Base-by-base conservation (phyloP, 2,888 invertebrate species). In the Amorpha juglandis region DNA sequence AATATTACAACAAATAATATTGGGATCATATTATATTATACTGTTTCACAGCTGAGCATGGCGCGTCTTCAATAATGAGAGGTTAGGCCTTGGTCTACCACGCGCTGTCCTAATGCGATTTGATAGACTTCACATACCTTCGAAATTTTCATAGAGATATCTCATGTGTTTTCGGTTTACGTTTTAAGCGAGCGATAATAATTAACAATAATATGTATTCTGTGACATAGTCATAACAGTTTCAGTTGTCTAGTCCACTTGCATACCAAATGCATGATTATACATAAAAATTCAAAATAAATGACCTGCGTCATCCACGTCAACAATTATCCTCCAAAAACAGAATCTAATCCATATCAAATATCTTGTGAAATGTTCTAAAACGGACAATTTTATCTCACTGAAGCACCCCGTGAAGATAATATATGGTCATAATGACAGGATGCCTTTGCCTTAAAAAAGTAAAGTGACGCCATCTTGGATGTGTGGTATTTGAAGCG, bases 371-470 rank as follows among this genome's bases (percentile, higher is more conserved):
- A 70, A 81, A 81, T 75, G 78, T 81, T 81, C 58, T 81, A 76
- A 79, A 74, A 76, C 74, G 72, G 77, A 80, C 77, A 73, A 79
- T 83, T 80, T 84, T 82, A 87, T 84, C 82, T 73, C 81, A 76
- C 75, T 80, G 80, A 76, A 85, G 84, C 86, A 75, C 87, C 89
- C 87, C 87, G 84, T 81, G 82, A 86, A 80, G 85, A 83, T 89
- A 89, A 90, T 84, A 80, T 86, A 89, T 82, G 84, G 80, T 72
- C 81, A 78, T 84, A 90, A 84, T 87, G 90, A 90, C 87, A 88
- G 84, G 81, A 85, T 80, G 83, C 82, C 85, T 79, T 83, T 78
- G 82, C 79, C 74, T 78, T 76, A 80, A 84, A 84, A 85, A 81
- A 75, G 69, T 70, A 75, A 78, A 82, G 75, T 81, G 82, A 83